These are phyloP conservation scores for Hemicrepidius hirtus DNA, from an alignment of 2,888 invertebrate species.

Conservation along the genomic window DNA sequence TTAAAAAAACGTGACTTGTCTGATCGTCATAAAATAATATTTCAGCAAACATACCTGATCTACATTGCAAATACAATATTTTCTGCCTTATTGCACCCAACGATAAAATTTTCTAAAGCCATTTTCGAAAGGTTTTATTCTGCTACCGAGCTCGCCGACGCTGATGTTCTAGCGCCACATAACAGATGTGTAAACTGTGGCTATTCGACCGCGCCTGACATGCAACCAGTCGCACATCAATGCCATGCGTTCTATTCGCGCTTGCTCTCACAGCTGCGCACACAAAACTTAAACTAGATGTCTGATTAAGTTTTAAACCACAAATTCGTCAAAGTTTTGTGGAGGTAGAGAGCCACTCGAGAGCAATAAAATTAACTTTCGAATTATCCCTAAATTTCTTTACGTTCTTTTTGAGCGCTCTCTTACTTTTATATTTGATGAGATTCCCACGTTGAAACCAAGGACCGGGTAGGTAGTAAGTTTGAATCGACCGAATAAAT, in stretches of 20 bases:
- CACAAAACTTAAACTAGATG: conserved; percentile 16
- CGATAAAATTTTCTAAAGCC: neutral
- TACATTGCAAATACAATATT: neutral
- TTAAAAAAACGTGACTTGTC: neutral
- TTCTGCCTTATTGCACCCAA: neutral
- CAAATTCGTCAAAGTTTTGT: conserved; percentile 25
- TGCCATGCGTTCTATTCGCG: conserved; percentile 55
- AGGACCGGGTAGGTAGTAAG: neutral
- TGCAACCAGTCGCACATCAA: conserved; percentile 57
- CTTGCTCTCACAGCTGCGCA: conserved; percentile 46
- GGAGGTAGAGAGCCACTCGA: neutral
- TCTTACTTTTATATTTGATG: neutral
- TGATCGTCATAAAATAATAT: neutral
- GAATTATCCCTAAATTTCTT: conserved; percentile 3
- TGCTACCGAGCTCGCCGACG: too few relatives aligned
- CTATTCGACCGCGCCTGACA: conserved; percentile 47
- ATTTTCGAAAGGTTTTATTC: too few relatives aligned
- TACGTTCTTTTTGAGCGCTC: neutral
- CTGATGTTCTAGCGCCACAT: neutral
- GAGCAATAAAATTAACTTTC: conserved; percentile 23
- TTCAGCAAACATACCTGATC: conserved; percentile 6
- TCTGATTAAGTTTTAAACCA: conserved; percentile 29
- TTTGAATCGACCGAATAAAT: neutral
- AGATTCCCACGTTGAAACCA: neutral
- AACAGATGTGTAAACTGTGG: conserved; percentile 47